These are phyloP conservation scores for Castor canadensis DNA, from an alignment of 2,113 vertebrate species.

Conservation along the genomic window DNA sequence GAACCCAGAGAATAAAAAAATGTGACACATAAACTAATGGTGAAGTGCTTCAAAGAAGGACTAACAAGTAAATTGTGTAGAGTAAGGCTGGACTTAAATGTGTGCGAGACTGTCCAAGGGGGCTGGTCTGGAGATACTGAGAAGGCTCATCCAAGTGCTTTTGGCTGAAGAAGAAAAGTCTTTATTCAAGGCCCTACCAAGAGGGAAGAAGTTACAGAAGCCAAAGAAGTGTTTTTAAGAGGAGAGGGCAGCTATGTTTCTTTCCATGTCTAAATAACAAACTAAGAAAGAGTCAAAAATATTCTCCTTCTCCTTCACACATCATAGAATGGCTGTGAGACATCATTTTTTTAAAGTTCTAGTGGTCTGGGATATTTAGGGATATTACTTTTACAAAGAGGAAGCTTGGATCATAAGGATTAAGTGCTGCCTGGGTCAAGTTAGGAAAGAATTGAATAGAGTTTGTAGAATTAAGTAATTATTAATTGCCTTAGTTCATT, in stretches of 20 bases:
- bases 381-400: background rate
- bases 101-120: background rate
- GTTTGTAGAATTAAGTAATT: background rate
- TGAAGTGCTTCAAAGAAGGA: background rate
- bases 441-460: background rate
- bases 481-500: background rate
- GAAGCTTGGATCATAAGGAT: background rate
- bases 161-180: background rate
- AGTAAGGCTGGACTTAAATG: background rate
- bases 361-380: background rate
- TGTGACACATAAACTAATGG: background rate
- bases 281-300: slow-evolving; percentile 4
- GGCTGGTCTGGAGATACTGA: background rate
- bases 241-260: background rate
- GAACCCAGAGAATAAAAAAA: background rate
- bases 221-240: background rate
- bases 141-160: background rate
- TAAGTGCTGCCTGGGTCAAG: background rate
- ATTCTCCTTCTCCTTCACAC: background rate
- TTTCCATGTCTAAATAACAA: background rate
- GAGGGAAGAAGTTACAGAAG: background rate
- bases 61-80: background rate
- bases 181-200: background rate
- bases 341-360: background rate
- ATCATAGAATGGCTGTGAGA: background rate